These are phyloP conservation scores for Pachypeltis micranthus DNA, from an alignment of 1,140 invertebrate species.

Conservation along the genomic window DNA sequence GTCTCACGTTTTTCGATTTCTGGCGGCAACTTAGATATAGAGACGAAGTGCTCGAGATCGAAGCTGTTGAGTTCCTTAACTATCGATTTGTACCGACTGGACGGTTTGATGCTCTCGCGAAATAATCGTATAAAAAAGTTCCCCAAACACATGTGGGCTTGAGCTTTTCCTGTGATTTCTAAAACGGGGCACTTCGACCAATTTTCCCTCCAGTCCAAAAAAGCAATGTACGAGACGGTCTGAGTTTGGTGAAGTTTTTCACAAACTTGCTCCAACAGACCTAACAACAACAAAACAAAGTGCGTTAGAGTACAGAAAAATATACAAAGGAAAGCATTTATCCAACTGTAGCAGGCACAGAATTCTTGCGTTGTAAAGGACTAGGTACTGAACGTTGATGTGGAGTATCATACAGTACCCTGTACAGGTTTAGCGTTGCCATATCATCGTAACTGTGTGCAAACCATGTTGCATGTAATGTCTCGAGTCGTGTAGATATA, in stretches of 20 bases:
- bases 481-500: too few species aligned
- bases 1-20: conserved; percentile 18
- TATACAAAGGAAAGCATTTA: too few species aligned
- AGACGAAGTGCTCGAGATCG: conserved; percentile 19
- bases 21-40: conserved; percentile 14
- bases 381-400: too few species aligned
- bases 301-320: too few species aligned
- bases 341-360: too few species aligned
- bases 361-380: too few species aligned
- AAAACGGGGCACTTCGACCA: conserved; percentile 10
- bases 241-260: not conserved
- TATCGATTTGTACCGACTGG: conserved; percentile 13
- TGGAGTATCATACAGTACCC: too few species aligned
- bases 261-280: conserved; percentile 4
- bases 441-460: too few species aligned
- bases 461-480: too few species aligned
- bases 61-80: conserved; percentile 18
- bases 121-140: conserved; percentile 15
- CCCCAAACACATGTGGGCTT: conserved; percentile 10
- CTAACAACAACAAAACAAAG: too few species aligned
- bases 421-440: too few species aligned
- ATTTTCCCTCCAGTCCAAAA: conserved; percentile 18
- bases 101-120: conserved; percentile 13
- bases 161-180: conserved; percentile 8
- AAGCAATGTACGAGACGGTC: conserved; percentile 12